Percentiles rank a stretch among this genome's conserved stretches.
These are phyloP conservation scores for Megalops atlanticus DNA, from an alignment of 2,113 vertebrate species.

Conservation along the genomic window DNA sequence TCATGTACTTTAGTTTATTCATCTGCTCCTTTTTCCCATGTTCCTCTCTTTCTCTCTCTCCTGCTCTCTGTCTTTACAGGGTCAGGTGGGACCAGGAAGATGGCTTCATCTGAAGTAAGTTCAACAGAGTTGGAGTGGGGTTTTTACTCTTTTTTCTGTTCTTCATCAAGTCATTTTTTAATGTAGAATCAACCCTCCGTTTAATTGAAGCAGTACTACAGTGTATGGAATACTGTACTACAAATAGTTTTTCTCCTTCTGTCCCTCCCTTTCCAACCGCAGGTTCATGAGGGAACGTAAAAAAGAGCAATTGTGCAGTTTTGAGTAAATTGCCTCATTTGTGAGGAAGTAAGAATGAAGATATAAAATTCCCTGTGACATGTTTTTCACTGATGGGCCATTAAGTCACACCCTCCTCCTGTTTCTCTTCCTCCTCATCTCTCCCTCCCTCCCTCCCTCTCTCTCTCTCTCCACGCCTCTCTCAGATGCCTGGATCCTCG, in stretches of 20 bases:
- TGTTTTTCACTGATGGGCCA: neutral
- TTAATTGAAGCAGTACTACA: neutral
- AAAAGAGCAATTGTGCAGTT: neutral
- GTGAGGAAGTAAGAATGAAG: neutral
- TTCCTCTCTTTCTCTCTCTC: neutral
- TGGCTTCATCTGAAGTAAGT: conserved; percentile 63
- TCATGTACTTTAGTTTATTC: neutral
- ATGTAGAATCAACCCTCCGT: neutral
- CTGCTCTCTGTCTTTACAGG: conserved; percentile 46
- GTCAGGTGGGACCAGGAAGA: conserved; percentile 53
- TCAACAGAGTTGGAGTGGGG: neutral
- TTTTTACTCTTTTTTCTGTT: neutral
- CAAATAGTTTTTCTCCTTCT: neutral
- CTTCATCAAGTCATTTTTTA: neutral
- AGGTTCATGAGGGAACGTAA: neutral
- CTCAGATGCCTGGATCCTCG: conserved; percentile 68
- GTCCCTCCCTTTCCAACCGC: neutral
- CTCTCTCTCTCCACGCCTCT: neutral
- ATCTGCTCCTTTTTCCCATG: conserved; percentile 13
- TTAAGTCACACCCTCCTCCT: neutral
- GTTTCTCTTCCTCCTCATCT: conserved; percentile 23
- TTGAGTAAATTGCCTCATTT: neutral
- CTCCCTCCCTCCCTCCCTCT: conserved; percentile 25
- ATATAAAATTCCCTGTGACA: neutral
- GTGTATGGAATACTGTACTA: neutral